Base-by-base conservation (phyloP, 2,113 vertebrate species). In the Camarhynchus parvulus region DNA sequence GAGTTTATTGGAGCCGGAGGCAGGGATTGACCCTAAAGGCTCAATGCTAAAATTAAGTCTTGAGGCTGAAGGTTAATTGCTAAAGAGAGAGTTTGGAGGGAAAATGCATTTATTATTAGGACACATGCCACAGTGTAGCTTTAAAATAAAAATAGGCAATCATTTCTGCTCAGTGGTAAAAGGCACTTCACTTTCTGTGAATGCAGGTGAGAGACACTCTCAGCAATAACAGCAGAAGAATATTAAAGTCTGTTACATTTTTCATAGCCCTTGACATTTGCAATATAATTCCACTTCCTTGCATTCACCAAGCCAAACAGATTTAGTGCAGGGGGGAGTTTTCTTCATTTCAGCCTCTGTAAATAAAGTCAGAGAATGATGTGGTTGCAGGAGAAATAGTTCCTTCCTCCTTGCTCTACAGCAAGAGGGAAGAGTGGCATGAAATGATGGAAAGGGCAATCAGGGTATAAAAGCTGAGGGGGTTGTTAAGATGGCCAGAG, bases 181-280 rank as follows among this genome's bases (percentile, higher is more conserved):
- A 96, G 75, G 87, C 94, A 83, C 87, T 95, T 92, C 42, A 49
- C 77, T 91, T 81, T 53, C 74, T 76, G 35, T 80, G 82, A 74
- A 52, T 30, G 47, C 95, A 97, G 92, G 95, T 96, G 92, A 96
- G 91, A 95, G 87, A 91, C 22, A 2, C 84, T 87, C 69, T 70
- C 63, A 74, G 94, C 82, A 87, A 83, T 95, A 94, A 91, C 70
- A 90, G 89, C 94, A 91, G 70, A 84, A 96, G 89, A 92, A 92
- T 94, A 91, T 95, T 95, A 90, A 96, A 94, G 84, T 85, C 85
- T 95, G 50, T 83, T 95, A 94, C 95, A 97, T 96, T 96, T 97
- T 96, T 97, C 92, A 96, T 95, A 91, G 61, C 78, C 83, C 59
- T 77, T 96, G 96, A 94, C 94, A 95, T 95, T 88, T 90, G 78